Evolutionary conservation across 2,113 vertebrate genomes (phyloP).

Genomic region (Synchiropus splendidus): DNA sequence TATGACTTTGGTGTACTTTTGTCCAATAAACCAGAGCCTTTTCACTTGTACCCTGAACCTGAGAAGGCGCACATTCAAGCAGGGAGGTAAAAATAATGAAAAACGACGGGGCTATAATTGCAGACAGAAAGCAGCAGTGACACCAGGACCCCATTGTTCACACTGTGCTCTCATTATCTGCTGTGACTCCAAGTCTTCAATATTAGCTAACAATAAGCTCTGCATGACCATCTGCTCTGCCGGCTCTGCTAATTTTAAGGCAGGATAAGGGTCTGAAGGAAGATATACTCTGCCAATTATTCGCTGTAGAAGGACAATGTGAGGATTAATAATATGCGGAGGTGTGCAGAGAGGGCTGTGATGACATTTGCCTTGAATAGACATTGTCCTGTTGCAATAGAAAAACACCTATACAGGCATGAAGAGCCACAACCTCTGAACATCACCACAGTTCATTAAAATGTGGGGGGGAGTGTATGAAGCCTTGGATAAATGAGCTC

Average conservation of each 20-base stretch:
- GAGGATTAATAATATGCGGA: no score
- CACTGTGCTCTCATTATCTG: conserved; percentile 48
- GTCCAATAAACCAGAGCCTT: no score
- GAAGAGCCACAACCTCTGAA: no score
- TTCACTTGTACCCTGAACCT: background rate
- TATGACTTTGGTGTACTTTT: no score
- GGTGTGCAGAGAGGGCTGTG: no score
- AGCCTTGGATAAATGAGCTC: no score
- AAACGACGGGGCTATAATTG: conserved; percentile 13
- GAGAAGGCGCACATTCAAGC: conserved; percentile 11
- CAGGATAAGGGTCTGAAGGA: conserved; percentile 11
- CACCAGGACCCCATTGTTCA: conserved; percentile 40
- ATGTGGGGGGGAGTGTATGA: no score
- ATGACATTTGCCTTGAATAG: no score
- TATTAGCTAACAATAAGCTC: conserved; percentile 53
- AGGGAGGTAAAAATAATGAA: conserved; percentile 22
- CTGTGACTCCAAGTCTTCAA: conserved; percentile 45
- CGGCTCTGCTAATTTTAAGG: conserved; percentile 39
- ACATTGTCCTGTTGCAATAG: no score
- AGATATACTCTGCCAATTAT: conserved; percentile 14
- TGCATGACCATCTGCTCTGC: conserved; percentile 43
- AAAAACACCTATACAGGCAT: no score
- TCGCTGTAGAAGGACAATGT: no score
- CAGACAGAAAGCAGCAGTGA: conserved; percentile 27
- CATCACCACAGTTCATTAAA: no score